Conservation (phyloP, 2,888 invertebrate species). For the Temnothorax unifasciatus region DNA sequence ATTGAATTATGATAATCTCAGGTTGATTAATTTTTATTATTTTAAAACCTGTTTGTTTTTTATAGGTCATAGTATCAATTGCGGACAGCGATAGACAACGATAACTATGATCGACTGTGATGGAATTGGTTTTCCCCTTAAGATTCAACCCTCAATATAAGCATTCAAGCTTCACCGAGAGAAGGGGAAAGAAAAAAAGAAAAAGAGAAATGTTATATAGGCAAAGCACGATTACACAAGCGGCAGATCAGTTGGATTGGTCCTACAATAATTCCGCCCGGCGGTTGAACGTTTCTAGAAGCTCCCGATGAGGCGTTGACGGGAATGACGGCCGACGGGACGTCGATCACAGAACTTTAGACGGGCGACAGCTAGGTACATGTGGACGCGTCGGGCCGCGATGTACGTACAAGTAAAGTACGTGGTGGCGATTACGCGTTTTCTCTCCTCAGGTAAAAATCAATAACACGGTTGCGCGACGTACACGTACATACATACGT, state of each 20-base stretch:
- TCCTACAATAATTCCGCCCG: background rate
- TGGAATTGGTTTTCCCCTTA: background rate
- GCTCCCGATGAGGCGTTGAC: background rate
- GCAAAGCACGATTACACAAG: background rate
- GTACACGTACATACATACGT: background rate
- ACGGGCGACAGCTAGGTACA: no score
- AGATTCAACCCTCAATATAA: background rate
- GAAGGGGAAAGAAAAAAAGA: background rate
- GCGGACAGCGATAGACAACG: background rate
- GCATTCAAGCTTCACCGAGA: background rate
- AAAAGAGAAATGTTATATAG: background rate
- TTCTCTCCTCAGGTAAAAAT: constrained; percentile 40
- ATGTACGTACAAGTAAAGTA: background rate
- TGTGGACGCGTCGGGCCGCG: background rate
- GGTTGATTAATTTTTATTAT: background rate
- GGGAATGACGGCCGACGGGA: no score
- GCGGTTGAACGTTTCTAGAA: background rate
- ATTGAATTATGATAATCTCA: background rate
- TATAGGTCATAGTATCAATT: background rate
- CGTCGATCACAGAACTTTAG: background rate
- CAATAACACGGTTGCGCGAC: constrained; percentile 34
- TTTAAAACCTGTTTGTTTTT: background rate
- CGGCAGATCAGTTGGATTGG: background rate
- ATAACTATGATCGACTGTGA: background rate
- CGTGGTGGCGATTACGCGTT: constrained; percentile 11